A percentile compares a stretch with the other conserved stretches of the same genome.
Conservation (phyloP, 64 coral and sea anemone species). For the Montipora sp. region DNA sequence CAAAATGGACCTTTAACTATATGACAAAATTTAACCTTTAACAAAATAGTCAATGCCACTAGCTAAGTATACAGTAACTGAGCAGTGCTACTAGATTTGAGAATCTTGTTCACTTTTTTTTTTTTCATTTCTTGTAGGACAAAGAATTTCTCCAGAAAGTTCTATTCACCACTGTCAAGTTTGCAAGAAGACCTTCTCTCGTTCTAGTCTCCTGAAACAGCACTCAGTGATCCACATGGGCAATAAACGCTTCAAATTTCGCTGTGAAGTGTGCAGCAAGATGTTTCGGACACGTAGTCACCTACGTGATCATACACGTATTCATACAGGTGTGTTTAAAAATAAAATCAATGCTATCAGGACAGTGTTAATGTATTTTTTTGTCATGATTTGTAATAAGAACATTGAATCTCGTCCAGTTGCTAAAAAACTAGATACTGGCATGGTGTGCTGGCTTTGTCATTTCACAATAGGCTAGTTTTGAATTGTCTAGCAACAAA, state of each 20-base stretch:
- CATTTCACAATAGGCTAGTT: too few relatives aligned
- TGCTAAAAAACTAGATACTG: too few relatives aligned
- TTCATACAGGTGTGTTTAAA: slow-evolving; percentile 85
- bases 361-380: too few relatives aligned
- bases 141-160: slow-evolving; percentile 36
- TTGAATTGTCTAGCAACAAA: too few relatives aligned
- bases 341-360: too few relatives aligned
- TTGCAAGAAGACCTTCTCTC: slow-evolving; percentile 90
- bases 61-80: too few relatives aligned
- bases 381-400: too few relatives aligned
- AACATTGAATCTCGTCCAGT: too few relatives aligned
- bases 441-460: too few relatives aligned
- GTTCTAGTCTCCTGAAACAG: slow-evolving; percentile 91
- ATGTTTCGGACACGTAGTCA: slow-evolving; percentile 97
- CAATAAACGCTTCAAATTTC: slow-evolving; percentile 97
- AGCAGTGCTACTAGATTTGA: not conserved
- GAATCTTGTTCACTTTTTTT: not conserved
- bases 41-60: too few relatives aligned
- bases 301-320: slow-evolving; percentile 94
- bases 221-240: slow-evolving; percentile 97
- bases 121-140: not conserved
- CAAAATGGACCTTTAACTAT: too few relatives aligned
- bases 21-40: too few relatives aligned
- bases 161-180: slow-evolving; percentile 76
- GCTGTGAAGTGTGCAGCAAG: slow-evolving; percentile 92